Evolutionary conservation across 2,888 invertebrate genomes (phyloP).

Genomic region (Hartigia nigra): DNA sequence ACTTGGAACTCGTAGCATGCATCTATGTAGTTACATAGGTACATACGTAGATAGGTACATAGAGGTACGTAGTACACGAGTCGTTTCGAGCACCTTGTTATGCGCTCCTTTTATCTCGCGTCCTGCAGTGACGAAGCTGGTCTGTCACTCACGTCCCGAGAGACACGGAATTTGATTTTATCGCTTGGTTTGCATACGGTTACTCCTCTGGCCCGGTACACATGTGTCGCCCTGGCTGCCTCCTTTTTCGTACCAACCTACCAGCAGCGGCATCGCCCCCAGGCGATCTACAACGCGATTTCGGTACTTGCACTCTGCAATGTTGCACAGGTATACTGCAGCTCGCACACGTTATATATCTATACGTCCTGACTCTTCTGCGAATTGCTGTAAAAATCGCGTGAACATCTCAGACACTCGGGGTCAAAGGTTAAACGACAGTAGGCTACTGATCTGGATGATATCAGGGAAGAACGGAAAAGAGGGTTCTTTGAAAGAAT

Average conservation of each 20-base stretch:
- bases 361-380: background rate
- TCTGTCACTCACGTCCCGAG: slow-evolving; percentile 52
- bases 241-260: slow-evolving; percentile 26
- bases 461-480: background rate
- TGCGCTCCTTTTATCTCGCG: slow-evolving; percentile 54
- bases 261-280: background rate
- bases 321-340: background rate
- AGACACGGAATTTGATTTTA: slow-evolving; percentile 25
- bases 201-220: slow-evolving; percentile 22
- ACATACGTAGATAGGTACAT: background rate
- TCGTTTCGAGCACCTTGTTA: slow-evolving; percentile 51
- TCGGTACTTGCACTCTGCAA: background rate
- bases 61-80: background rate
- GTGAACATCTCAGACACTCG: background rate
- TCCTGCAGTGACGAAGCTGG: slow-evolving; percentile 50
- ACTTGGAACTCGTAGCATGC: background rate
- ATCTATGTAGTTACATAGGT: background rate
- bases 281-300: background rate
- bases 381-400: no score
- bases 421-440: background rate
- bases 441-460: background rate
- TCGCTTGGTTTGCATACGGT: slow-evolving; percentile 14
- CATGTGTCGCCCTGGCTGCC: slow-evolving; percentile 31
- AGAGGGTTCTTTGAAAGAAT: background rate
- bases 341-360: background rate